Evolutionary conservation across 2,113 vertebrate species (phyloP).

Genomic region (Vanacampus margaritifer): DNA sequence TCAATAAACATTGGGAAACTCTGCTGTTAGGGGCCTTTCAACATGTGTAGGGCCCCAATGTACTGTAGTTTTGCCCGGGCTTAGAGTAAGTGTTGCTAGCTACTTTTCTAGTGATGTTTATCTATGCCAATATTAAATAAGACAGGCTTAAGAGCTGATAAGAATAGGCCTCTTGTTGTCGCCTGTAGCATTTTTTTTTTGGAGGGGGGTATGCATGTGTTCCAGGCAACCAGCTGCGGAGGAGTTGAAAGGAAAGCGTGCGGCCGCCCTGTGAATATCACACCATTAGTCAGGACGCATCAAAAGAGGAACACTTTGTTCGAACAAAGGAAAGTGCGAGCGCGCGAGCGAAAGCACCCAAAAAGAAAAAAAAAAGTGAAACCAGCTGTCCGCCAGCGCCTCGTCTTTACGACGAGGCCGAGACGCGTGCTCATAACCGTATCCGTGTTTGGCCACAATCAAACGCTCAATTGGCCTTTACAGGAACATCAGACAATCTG

Average conservation of each 20-base stretch:
- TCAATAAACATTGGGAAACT: background rate
- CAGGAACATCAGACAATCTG: slow-evolving; percentile 64
- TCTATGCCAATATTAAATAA: background rate
- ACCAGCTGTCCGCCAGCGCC: slow-evolving; percentile 80
- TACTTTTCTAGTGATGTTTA: background rate
- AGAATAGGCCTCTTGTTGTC: slow-evolving; percentile 22
- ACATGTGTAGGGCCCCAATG: background rate
- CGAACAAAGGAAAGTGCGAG: slow-evolving; percentile 54
- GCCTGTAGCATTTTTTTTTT: slow-evolving; percentile 23
- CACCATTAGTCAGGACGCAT: slow-evolving; percentile 84
- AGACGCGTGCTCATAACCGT: slow-evolving; percentile 38
- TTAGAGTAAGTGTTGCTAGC: background rate
- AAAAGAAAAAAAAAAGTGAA: slow-evolving; percentile 70
- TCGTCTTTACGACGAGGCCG: slow-evolving; percentile 63
- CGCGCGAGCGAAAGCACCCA: background rate
- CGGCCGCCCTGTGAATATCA: slow-evolving; percentile 75
- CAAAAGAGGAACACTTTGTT: slow-evolving; percentile 80
- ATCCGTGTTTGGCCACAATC: slow-evolving; percentile 61
- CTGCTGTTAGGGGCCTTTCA: background rate
- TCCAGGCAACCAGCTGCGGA: slow-evolving; percentile 56
- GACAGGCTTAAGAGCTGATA: slow-evolving; percentile 20
- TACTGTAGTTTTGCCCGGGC: background rate
- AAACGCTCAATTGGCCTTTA: slow-evolving; percentile 66
- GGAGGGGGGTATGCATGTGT: slow-evolving; percentile 33
- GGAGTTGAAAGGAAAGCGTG: slow-evolving; percentile 58